Evolutionary conservation across 1,140 invertebrate genomes (phyloP).

Genomic region (Euglossa dilemma): DNA sequence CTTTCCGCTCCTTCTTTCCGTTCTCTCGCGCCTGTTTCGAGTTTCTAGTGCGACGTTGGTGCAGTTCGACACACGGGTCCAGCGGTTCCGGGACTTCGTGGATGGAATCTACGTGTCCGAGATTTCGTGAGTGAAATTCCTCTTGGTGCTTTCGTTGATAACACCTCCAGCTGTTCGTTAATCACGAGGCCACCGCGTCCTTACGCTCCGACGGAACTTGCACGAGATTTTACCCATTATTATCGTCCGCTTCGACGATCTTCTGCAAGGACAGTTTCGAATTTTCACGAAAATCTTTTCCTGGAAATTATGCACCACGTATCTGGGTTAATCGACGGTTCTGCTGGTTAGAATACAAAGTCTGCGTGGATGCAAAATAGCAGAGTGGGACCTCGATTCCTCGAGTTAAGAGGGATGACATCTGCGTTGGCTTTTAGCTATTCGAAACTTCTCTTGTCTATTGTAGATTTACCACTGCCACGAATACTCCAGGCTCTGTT

Average conservation of each 20-base stretch:
- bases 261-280: background rate
- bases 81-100: background rate
- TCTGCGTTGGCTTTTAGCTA: background rate
- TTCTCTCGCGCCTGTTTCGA: background rate
- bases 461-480: background rate
- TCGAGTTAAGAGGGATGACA: background rate
- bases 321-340: slow-evolving; percentile 3
- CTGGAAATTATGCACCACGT: background rate
- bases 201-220: background rate
- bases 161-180: background rate
- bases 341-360: background rate
- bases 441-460: background rate
- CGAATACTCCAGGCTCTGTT: too few relatives aligned
- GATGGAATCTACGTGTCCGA: slow-evolving; percentile 38
- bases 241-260: background rate
- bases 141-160: slow-evolving; percentile 7
- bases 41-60: slow-evolving; percentile 23
- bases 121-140: slow-evolving; percentile 37
- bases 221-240: too few relatives aligned
- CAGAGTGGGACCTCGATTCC: too few relatives aligned
- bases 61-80: background rate
- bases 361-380: background rate
- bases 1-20: too few relatives aligned
- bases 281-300: background rate
- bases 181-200: background rate